Conservation (phyloP, 2,888 invertebrate genomes). For the Cephalotes varians region DNA sequence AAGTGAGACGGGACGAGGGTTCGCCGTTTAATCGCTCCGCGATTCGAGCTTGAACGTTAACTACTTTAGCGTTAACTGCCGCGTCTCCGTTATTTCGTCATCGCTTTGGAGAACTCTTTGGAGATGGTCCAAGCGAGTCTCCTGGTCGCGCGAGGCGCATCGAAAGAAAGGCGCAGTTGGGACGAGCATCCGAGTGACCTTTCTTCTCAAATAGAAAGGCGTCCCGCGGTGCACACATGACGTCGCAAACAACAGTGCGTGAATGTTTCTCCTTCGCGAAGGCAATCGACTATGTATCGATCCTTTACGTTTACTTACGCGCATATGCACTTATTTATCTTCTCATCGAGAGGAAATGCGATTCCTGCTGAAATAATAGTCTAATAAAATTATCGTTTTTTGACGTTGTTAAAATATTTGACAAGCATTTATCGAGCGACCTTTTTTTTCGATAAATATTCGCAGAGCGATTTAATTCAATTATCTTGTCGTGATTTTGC, state of each 20-base stretch:
- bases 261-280: constrained; percentile 45
- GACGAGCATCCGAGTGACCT: constrained; percentile 61
- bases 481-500: neutral
- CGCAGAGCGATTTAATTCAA: neutral
- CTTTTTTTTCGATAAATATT: neutral
- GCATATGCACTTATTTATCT: neutral
- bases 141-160: constrained; percentile 14
- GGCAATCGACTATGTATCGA: constrained; percentile 24
- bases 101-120: constrained; percentile 39
- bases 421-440: neutral
- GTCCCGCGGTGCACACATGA: constrained; percentile 15
- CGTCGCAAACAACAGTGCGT: constrained; percentile 45
- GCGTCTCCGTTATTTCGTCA: constrained; percentile 6
- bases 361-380: neutral
- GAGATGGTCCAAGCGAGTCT: constrained; percentile 39
- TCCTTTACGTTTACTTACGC: neutral
- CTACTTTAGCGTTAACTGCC: neutral
- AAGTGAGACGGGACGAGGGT: neutral
- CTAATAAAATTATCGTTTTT: too few species aligned
- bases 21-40: neutral
- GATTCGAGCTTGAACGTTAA: neutral
- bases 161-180: constrained; percentile 41
- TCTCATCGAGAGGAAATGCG: constrained; percentile 9
- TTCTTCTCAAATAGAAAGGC: constrained; percentile 66
- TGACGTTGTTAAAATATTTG: neutral